phyloP scores from a whole-genome alignment of 2,113 vertebrate genomes.

The Gulo gulo region DNA sequence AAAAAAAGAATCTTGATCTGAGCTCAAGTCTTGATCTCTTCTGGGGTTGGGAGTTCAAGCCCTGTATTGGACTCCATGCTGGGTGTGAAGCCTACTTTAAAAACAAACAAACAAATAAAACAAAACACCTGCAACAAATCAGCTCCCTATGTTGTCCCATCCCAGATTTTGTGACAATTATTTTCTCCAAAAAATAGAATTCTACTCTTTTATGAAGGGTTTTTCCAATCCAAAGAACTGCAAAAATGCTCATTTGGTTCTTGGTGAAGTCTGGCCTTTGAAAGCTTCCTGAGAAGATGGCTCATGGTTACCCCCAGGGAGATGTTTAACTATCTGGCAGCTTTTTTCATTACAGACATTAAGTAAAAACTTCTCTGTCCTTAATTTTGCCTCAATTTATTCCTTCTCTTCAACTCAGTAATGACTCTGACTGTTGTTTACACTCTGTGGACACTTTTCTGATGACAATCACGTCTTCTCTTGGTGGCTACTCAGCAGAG shows the following conservation, averaged over 20 bases:
- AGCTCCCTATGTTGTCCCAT: not conserved
- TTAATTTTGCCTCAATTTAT: constrained; percentile 52
- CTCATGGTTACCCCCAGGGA: not conserved
- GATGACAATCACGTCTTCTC: not conserved
- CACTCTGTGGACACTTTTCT: constrained; percentile 10
- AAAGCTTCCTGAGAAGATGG: not conserved
- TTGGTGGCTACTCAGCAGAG: not conserved
- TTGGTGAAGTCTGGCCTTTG: not conserved
- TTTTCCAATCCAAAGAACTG: not conserved
- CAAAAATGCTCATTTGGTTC: not conserved
- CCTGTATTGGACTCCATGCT: not conserved
- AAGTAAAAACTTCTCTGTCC: constrained; percentile 38
- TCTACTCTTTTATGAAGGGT: not conserved
- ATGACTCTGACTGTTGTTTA: constrained; percentile 44
- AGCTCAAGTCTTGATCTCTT: not conserved
- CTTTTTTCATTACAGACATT: constrained; percentile 12
- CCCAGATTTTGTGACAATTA: not conserved
- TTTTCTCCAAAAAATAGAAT: not conserved
- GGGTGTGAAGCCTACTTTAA: not conserved
- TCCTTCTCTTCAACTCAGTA: not conserved
- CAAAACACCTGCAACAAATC: not conserved
- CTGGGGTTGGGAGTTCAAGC: not conserved
- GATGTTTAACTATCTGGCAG: not conserved
- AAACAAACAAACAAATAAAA: not conserved
- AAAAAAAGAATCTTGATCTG: not conserved